Conservation (phyloP, 2,888 invertebrate genomes). For the Galeruca laticollis region DNA sequence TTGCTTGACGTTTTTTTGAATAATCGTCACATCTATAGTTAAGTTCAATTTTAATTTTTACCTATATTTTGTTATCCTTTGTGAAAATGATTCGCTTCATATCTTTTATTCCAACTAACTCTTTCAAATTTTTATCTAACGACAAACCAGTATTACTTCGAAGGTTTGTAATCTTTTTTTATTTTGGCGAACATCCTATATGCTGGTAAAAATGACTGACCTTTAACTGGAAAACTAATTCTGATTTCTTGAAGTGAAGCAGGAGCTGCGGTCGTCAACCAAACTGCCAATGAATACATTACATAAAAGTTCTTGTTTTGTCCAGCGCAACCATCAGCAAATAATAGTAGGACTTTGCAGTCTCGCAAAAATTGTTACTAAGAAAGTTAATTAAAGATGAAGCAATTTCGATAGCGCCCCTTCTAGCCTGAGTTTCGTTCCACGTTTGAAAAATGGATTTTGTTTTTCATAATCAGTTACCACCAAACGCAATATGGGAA, state of each 20-base stretch:
- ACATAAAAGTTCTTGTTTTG: constrained; percentile 23
- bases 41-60: too few relatives aligned
- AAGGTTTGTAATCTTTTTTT: too few relatives aligned
- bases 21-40: too few relatives aligned
- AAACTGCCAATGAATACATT: constrained; percentile 15
- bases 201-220: constrained; percentile 4
- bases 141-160: not conserved
- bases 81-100: not conserved
- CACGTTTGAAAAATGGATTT: constrained; percentile 16
- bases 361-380: not conserved
- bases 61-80: too few relatives aligned
- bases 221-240: constrained; percentile 8
- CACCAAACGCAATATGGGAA: constrained; percentile 3
- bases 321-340: constrained; percentile 13
- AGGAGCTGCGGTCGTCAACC: constrained; percentile 2
- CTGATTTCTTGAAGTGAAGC: constrained; percentile 15
- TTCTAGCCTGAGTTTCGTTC: constrained; percentile 11
- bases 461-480: constrained; percentile 6
- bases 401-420: constrained; percentile 14
- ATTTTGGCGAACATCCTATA: too few relatives aligned
- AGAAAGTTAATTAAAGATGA: constrained; percentile 16
- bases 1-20: too few relatives aligned
- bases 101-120: not conserved
- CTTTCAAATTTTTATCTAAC: not conserved
- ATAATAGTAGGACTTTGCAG: constrained; percentile 3